Evolutionary conservation across 2,113 vertebrate species (phyloP).

Genomic region (Anolis sagrei): DNA sequence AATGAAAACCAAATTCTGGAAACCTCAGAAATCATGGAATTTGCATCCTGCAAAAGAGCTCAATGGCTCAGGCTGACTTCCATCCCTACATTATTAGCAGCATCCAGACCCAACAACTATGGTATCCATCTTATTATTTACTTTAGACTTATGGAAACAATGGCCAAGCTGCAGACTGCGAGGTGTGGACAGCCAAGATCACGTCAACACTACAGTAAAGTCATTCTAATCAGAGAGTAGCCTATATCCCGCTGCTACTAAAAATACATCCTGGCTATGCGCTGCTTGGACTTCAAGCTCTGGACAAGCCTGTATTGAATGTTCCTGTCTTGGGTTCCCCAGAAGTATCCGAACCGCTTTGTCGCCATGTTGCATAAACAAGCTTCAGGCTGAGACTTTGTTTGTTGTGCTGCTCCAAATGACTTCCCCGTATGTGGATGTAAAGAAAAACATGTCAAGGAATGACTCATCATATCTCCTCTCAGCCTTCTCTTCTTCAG

Average conservation of each 20-base stretch:
- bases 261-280: conserved; percentile 4
- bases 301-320: background rate
- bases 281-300: background rate
- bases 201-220: background rate
- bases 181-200: background rate
- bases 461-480: background rate
- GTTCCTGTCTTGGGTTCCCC: background rate
- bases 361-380: background rate
- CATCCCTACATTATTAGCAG: background rate
- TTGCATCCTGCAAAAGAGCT: background rate
- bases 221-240: background rate
- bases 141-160: conserved; percentile 20
- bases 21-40: background rate
- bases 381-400: background rate
- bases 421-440: background rate
- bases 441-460: background rate
- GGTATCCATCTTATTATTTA: background rate
- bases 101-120: background rate
- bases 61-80: background rate
- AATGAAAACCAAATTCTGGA: background rate
- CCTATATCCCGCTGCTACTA: background rate
- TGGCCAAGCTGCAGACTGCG: background rate
- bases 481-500: too few species aligned
- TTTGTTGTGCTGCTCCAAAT: background rate
- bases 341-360: background rate